A percentile compares a stretch with the other conserved stretches of the same genome.
Evolutionary conservation across 2,113 vertebrate genomes (phyloP).

Genomic region (Tragelaphus scriptus): DNA sequence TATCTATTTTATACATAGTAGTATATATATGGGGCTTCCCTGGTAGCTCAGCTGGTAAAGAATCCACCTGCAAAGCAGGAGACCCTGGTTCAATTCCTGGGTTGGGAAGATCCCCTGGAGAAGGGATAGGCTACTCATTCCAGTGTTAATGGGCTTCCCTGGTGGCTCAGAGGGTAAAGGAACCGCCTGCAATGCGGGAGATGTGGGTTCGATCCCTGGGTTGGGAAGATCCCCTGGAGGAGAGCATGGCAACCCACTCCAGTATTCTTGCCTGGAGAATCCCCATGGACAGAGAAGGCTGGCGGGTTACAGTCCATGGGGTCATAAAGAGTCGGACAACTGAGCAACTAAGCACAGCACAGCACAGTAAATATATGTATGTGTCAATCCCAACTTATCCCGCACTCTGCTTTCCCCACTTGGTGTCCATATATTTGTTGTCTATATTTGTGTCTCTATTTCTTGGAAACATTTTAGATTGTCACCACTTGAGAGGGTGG

Average conservation of each 20-base stretch:
- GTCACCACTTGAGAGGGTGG: neutral
- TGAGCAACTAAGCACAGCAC: neutral
- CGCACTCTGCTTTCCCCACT: rapidly evolving
- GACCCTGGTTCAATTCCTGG: neutral
- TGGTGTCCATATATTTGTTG: neutral
- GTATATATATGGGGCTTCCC: neutral
- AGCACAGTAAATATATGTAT: neutral
- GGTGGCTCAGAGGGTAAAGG: neutral
- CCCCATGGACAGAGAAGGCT: neutral
- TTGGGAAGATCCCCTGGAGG: neutral
- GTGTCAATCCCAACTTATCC: neutral
- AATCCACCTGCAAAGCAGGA: neutral
- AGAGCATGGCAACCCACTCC: neutral
- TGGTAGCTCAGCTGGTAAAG: neutral
- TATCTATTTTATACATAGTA: neutral
- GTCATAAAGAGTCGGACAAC: neutral
- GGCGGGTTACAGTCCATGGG: neutral
- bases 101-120: neutral
- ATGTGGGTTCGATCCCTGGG: neutral
- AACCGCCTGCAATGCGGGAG: rapidly evolving
- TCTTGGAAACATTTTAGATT: neutral
- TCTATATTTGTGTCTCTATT: neutral
- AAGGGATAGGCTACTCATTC: neutral
- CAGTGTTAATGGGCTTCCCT: neutral
- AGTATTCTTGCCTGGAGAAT: neutral